A percentile compares a stretch with the other conserved stretches of the same genome.
Conservation (phyloP, 2,113 vertebrate genomes). For the Oncorhynchus nerka region DNA sequence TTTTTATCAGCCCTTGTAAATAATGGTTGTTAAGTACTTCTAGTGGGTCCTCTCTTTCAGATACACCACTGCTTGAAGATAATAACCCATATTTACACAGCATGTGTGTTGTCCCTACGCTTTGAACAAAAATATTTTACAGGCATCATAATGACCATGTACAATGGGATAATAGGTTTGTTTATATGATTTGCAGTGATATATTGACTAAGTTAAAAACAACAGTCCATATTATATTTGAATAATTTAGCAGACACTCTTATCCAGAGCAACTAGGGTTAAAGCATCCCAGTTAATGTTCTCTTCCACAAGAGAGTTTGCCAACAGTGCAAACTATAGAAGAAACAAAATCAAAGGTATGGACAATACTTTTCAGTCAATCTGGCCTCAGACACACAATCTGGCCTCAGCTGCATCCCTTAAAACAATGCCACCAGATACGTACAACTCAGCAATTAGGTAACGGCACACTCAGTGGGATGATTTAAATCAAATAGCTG, state of each 20-base stretch:
- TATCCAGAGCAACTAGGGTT: no score
- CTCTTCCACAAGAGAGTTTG: not conserved
- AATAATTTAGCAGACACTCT: no score
- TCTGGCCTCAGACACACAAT: not conserved
- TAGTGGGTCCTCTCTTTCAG: not conserved
- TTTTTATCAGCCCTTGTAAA: no score
- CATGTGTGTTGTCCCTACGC: not conserved
- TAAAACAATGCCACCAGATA: constrained; percentile 1
- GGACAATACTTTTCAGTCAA: not conserved
- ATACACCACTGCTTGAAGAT: not conserved
- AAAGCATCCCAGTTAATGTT: not conserved
- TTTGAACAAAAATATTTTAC: not conserved
- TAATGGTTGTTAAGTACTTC: no score
- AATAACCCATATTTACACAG: not conserved
- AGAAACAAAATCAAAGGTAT: not conserved
- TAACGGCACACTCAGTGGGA: not conserved
- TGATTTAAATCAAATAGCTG: not conserved
- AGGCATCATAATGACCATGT: not conserved
- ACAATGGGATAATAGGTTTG: not conserved
- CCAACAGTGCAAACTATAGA: no score
- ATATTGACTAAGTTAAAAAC: no score
- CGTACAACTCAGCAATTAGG: not conserved
- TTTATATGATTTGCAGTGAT: not conserved
- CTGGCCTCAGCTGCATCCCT: no score
- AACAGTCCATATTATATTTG: no score